Evolutionary conservation across 2,888 invertebrate genomes (phyloP).

Genomic region (Embidobia sp.): DNA sequence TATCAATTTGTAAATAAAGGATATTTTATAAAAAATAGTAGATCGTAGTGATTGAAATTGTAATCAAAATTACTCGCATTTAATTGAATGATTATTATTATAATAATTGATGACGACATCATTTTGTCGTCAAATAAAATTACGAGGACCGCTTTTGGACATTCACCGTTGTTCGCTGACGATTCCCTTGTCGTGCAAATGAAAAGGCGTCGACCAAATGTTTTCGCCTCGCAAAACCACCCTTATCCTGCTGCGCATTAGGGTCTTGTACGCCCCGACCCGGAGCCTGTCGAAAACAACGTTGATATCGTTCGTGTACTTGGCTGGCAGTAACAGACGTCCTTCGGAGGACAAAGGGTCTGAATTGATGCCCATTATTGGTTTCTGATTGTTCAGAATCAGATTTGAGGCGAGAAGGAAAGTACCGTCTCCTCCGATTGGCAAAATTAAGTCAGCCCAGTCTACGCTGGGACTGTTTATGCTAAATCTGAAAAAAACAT

Average conservation of each 20-base stretch:
- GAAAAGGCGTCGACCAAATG: conserved; percentile 85
- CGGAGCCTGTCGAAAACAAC: conserved; percentile 90
- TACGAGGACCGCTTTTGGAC: too few species aligned
- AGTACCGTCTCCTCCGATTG: conserved; percentile 98
- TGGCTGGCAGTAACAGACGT: conserved; percentile 92
- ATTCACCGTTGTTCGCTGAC: conserved; percentile 67
- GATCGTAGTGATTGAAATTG: too few species aligned
- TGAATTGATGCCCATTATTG: conserved; percentile 98
- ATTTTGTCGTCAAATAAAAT: too few species aligned
- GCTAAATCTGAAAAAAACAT: conserved; percentile 80
- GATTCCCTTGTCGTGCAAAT: conserved; percentile 86
- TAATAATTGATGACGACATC: too few species aligned
- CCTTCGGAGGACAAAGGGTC: conserved; percentile 97
- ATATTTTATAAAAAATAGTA: too few species aligned
- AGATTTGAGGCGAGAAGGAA: conserved; percentile 96
- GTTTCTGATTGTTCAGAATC: conserved; percentile 88
- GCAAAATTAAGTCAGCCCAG: conserved; percentile 95
- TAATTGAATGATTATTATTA: too few species aligned
- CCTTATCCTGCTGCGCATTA: conserved; percentile 93
- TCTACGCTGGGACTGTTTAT: conserved; percentile 87
- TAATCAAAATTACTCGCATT: too few species aligned
- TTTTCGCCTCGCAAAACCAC: conserved; percentile 89
- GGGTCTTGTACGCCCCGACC: conserved; percentile 91
- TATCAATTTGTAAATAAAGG: too few species aligned
- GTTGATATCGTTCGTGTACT: conserved; percentile 90